Conservation (phyloP, 1,140 invertebrate genomes). For the Macrobrachium nipponense region DNA sequence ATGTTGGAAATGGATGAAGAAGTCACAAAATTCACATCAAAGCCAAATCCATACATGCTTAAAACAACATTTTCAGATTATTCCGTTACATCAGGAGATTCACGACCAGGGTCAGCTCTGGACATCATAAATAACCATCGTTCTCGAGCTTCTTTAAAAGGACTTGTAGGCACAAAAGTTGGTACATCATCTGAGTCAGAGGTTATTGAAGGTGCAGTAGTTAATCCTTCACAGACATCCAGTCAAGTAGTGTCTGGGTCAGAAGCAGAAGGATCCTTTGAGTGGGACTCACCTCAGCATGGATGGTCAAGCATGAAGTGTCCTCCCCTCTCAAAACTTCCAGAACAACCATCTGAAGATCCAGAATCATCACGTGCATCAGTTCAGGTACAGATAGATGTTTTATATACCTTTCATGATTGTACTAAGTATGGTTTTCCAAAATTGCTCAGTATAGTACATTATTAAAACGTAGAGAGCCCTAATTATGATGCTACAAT, state of each 20-base stretch:
- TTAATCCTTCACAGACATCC: neutral
- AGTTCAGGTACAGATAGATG: slow-evolving; percentile 20
- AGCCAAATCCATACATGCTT: slow-evolving; percentile 48
- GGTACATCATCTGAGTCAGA: slow-evolving; percentile 43
- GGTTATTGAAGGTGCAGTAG: slow-evolving; percentile 18
- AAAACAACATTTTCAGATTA: slow-evolving; percentile 53
- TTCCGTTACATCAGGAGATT: slow-evolving; percentile 42
- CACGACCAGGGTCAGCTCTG: slow-evolving; percentile 43
- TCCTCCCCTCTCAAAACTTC: slow-evolving; percentile 37
- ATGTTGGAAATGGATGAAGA: slow-evolving; percentile 54
- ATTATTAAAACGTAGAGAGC: too few species aligned
- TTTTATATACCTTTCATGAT: too few species aligned
- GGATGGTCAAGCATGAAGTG: slow-evolving; percentile 56
- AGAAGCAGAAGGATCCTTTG: slow-evolving; percentile 55
- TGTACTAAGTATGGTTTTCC: too few species aligned
- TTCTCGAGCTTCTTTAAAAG: slow-evolving; percentile 22
- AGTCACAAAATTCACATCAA: slow-evolving; percentile 41
- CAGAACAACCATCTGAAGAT: slow-evolving; percentile 40
- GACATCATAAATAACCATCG: slow-evolving; percentile 30
- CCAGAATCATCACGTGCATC: slow-evolving; percentile 32
- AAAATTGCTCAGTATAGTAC: too few species aligned
- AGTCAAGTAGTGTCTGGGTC: slow-evolving; percentile 25
- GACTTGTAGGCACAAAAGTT: neutral
- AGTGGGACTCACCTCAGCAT: slow-evolving; percentile 64
- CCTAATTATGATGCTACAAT: too few species aligned